Base-by-base conservation (phyloP, 2,888 invertebrate species). In the Chrysolina haemoptera region DNA sequence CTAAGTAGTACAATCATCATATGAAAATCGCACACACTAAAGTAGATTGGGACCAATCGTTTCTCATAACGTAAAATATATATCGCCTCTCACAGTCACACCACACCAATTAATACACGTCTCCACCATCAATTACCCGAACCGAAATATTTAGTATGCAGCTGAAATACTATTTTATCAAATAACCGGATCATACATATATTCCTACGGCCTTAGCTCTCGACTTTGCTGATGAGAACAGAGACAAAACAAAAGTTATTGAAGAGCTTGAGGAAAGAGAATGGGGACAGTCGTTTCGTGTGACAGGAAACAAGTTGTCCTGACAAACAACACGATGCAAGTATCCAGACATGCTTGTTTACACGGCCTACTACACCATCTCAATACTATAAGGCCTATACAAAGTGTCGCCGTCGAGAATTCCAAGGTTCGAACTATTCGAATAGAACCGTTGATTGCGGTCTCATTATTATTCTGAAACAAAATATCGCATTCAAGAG, bases 271-370 rank as follows among this genome's bases (percentile, higher is more conserved):
- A 62, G 66, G 70, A 72, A 71, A 69, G 74, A 66, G 75, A 69
- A 75, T 73, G 65, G 72, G 70, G 75, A 73, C 76, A 71, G 76
- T 71, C 73, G 74, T 70, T 74, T 65, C 75, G 71, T 74, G 76
- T 74, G 71, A 71, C 76, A 84, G 83, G 85, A 85, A 85, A 85
- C 84, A 85, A 85, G 86, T 85, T 85, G 84, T 84, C 82, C 81
- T 82, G 82, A 81, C 82, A 82, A 81, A 79, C 83, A 82, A 84
- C 84, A 84, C 82, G 82, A 81, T 82, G 81, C 83, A 82, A 82
- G 82, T 82, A 83, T 83, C 77, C 81, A 79, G 81, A 82, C 82
- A 81, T 80, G 82, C 82, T 81, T 81, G 84, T 83, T 84, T 82
- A 83, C 82, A 80, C 77, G 79, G 79, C 79, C 79, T 80, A 79